Conservation (phyloP, 2,113 vertebrate species). For the Oryzias melastigma region DNA sequence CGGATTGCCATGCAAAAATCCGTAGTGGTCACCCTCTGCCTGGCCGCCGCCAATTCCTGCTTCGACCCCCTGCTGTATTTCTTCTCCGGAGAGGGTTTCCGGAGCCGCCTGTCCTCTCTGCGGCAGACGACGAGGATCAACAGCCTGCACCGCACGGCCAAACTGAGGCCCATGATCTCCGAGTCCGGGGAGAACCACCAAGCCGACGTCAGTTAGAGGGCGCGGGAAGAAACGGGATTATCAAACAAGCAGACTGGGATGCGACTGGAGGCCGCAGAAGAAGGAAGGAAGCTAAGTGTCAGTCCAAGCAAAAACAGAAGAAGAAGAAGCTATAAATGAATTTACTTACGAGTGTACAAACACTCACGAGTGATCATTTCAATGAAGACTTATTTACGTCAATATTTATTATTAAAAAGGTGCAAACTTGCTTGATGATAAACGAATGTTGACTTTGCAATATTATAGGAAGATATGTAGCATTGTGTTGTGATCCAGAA, state of each 20-base stretch:
- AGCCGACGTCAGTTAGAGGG: neutral
- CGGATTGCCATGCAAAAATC: constrained; percentile 85
- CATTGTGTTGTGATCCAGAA: neutral
- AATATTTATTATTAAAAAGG: constrained; percentile 14
- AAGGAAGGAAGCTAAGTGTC: neutral
- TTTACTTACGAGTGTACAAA: constrained; percentile 2
- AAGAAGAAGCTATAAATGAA: neutral
- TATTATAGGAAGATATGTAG: neutral
- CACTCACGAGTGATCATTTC: neutral
- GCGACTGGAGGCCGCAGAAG: neutral
- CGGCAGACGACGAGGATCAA: constrained; percentile 23
- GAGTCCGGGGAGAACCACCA: constrained; percentile 1
- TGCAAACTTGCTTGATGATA: constrained; percentile 2
- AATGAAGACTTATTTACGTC: neutral
- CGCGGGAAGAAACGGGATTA: neutral
- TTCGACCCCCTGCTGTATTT: constrained; percentile 95
- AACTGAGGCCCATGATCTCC: neutral
- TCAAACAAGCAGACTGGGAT: constrained; percentile 1
- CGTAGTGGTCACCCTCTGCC: constrained; percentile 87
- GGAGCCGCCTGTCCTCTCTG: constrained; percentile 83
- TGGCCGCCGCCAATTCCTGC: constrained; percentile 92
- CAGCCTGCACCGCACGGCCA: accelerated
- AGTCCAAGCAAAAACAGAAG: neutral
- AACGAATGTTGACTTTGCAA: neutral
- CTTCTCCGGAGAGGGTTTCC: constrained; percentile 91